A percentile compares a stretch with the other conserved stretches of the same genome.
phyloP scores from a whole-genome alignment of 2,113 vertebrate species.

The Lasiurus borealis region DNA sequence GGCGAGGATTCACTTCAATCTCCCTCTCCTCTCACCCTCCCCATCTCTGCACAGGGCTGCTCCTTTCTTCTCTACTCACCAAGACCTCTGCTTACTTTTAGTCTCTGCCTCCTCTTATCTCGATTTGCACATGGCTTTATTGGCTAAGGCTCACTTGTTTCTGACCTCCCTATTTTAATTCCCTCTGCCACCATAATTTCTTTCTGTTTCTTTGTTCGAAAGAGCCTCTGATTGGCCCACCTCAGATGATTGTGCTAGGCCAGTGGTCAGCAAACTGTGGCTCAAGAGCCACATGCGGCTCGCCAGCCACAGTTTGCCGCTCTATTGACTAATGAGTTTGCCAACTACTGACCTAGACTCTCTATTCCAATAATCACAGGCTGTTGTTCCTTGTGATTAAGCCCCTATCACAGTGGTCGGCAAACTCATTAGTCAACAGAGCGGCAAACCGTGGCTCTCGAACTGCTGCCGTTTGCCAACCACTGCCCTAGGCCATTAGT shows the following conservation, averaged over 20 bases:
- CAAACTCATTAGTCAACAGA: no score
- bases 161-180: not conserved
- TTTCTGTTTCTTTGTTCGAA: not conserved
- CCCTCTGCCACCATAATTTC: not conserved
- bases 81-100: not conserved
- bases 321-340: no score
- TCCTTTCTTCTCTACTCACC: not conserved
- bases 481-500: not conserved
- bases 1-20: not conserved
- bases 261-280: no score
- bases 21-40: not conserved
- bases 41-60: not conserved
- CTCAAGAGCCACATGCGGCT: no score
- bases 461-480: no score
- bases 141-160: not conserved
- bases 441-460: no score
- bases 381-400: no score
- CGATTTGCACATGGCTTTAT: not conserved
- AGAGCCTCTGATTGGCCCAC: not conserved
- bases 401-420: no score
- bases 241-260: not conserved
- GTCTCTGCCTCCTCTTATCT: not conserved
- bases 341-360: no score
- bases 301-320: no score
- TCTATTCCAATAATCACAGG: no score